Conservation (phyloP, 2,888 invertebrate genomes). For the Caenorhabditis macrosperma region DNA sequence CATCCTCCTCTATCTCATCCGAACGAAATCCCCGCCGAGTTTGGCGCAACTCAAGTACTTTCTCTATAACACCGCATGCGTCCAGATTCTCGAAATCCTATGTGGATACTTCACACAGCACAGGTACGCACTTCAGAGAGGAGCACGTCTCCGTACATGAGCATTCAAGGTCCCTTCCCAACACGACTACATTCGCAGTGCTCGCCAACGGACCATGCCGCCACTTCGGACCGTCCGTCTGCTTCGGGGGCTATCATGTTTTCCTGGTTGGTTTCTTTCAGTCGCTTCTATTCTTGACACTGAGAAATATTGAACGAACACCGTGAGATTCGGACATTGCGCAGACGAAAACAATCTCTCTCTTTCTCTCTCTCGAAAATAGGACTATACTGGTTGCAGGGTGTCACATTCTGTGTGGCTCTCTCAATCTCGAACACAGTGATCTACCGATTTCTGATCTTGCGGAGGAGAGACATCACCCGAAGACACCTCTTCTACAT, state of each 20-base stretch:
- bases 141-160: too few relatives aligned
- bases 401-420: constrained; percentile 45
- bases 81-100: constrained; percentile 37
- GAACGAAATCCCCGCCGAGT: constrained; percentile 45
- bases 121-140: constrained; percentile 10
- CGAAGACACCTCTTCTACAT: constrained; percentile 22
- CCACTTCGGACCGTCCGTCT: constrained; percentile 30
- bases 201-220: constrained; percentile 53
- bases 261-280: constrained; percentile 41
- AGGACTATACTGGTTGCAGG: constrained; percentile 15
- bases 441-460: constrained; percentile 42
- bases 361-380: not conserved
- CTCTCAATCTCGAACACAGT: constrained; percentile 56
- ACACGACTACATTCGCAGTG: constrained; percentile 47
- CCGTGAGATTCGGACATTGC: too few relatives aligned
- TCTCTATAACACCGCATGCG: constrained; percentile 39
- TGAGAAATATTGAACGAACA: too few relatives aligned
- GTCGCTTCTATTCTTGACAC: too few relatives aligned
- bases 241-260: constrained; percentile 54
- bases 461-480: constrained; percentile 30
- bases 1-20: constrained; percentile 48
- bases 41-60: constrained; percentile 50
- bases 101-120: constrained; percentile 51
- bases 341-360: too few relatives aligned
- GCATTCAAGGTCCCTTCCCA: constrained; percentile 40